Conservation (phyloP, 2,888 invertebrate species). For the Pyrrhia umbra region DNA sequence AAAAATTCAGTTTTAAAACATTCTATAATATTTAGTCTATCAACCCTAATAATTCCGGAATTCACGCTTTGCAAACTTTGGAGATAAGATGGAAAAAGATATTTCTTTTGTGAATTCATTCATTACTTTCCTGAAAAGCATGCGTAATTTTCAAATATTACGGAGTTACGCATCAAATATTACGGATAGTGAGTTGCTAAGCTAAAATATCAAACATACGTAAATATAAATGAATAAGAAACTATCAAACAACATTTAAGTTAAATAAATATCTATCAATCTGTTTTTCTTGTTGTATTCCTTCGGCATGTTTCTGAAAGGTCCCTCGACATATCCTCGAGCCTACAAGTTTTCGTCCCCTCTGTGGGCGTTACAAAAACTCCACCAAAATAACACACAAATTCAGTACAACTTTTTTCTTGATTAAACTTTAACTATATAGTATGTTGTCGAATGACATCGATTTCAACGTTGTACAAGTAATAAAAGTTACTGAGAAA, state of each 20-base stretch:
- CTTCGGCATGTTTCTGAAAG: constrained; percentile 25
- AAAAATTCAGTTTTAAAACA: too few species aligned
- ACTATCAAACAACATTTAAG: background rate
- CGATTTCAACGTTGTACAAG: background rate
- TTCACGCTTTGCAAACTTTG: too few species aligned
- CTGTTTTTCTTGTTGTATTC: constrained; percentile 15
- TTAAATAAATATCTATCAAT: constrained; percentile 29
- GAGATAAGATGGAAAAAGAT: too few species aligned
- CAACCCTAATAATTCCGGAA: too few species aligned
- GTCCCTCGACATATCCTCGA: constrained; percentile 2
- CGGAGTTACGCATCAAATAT: too few species aligned
- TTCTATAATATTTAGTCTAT: too few species aligned
- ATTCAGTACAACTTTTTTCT: constrained; percentile 27
- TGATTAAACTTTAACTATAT: constrained; percentile 26
- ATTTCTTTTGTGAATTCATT: too few species aligned
- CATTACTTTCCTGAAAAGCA: too few species aligned
- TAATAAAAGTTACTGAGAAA: background rate
- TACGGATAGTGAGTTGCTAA: too few species aligned
- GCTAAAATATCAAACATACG: too few species aligned
- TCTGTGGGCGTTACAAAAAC: constrained; percentile 29
- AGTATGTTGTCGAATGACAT: background rate
- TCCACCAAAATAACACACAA: constrained; percentile 30
- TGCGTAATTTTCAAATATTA: too few species aligned
- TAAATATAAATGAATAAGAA: background rate
- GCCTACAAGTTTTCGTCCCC: constrained; percentile 26